Percentiles rank a stretch among this genome's conserved stretches.
Conservation (phyloP, 92 coral and sea anemone species). For the Paramuricea clavata region DNA sequence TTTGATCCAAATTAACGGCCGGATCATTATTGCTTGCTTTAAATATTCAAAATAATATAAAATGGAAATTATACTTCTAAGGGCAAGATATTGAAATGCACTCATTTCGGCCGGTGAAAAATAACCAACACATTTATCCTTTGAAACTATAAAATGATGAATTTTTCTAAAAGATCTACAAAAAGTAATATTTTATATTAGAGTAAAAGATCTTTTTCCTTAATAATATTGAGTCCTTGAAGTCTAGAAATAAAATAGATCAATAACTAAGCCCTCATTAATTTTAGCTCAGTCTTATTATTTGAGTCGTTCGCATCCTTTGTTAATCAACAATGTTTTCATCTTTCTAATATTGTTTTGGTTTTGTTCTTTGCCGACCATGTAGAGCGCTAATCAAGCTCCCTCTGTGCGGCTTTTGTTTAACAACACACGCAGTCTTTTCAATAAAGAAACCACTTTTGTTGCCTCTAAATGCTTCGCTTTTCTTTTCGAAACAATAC, state of each 20-base stretch:
- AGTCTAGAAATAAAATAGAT: constrained; percentile 28
- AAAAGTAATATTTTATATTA: not conserved
- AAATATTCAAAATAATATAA: constrained; percentile 48
- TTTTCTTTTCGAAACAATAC: constrained; percentile 37
- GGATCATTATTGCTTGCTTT: constrained; percentile 42
- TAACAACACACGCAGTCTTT: constrained; percentile 38
- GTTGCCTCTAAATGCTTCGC: constrained; percentile 42
- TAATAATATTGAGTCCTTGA: constrained; percentile 1
- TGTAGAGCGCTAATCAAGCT: constrained; percentile 57
- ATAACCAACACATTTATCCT: constrained; percentile 1
- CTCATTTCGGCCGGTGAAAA: not conserved
- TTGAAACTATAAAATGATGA: not conserved
- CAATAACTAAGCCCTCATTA: constrained; percentile 47
- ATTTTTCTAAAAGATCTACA: not conserved
- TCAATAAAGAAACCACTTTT: constrained; percentile 51
- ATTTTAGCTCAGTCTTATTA: constrained; percentile 44
- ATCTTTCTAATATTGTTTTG: constrained; percentile 51
- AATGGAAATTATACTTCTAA: constrained; percentile 1
- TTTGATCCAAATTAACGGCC: constrained; percentile 51
- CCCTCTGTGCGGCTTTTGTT: constrained; percentile 57
- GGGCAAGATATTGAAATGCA: not conserved
- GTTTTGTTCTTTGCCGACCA: constrained; percentile 61
- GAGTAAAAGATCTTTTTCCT: not conserved
- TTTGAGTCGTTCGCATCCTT: constrained; percentile 44
- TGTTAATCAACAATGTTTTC: constrained; percentile 58